These are phyloP conservation scores for Drosophila sechellia DNA, from an alignment of 1,140 invertebrate species.

Conservation along the genomic window DNA sequence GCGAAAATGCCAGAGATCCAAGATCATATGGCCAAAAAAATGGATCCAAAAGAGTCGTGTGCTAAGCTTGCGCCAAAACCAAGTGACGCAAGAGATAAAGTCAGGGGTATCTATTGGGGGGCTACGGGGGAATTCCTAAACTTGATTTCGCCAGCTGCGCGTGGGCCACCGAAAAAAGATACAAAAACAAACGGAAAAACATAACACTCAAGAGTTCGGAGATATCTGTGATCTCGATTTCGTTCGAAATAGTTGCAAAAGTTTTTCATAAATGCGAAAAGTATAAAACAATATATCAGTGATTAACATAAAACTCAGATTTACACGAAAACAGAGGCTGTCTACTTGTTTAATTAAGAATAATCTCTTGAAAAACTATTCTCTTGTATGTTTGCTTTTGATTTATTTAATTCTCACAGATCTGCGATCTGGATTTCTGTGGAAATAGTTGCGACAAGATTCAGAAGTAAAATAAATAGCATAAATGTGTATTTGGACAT, in stretches of 20 bases:
- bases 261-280: constrained; percentile 44
- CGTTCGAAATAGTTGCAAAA: constrained; percentile 44
- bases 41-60: constrained; percentile 28
- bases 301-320: constrained; percentile 5
- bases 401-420: constrained; percentile 24
- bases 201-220: constrained; percentile 11
- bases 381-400: constrained; percentile 4
- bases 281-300: constrained; percentile 16
- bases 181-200: constrained; percentile 21
- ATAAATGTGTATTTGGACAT: constrained; percentile 4
- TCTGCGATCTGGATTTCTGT: constrained; percentile 1
- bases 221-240: constrained; percentile 41
- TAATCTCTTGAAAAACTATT: constrained; percentile 33
- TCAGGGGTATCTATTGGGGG: neutral
- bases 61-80: constrained; percentile 55
- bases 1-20: constrained; percentile 41
- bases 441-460: neutral
- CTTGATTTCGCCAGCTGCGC: constrained; percentile 64
- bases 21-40: constrained; percentile 39
- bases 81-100: constrained; percentile 37
- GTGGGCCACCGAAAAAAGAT: constrained; percentile 44
- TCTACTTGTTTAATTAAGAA: constrained; percentile 42
- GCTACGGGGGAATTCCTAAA: constrained; percentile 23
- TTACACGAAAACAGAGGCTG: neutral
- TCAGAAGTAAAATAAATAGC: constrained; percentile 3